Base-by-base conservation (phyloP, 2,113 vertebrate species). In the Grammomys surdaster region DNA sequence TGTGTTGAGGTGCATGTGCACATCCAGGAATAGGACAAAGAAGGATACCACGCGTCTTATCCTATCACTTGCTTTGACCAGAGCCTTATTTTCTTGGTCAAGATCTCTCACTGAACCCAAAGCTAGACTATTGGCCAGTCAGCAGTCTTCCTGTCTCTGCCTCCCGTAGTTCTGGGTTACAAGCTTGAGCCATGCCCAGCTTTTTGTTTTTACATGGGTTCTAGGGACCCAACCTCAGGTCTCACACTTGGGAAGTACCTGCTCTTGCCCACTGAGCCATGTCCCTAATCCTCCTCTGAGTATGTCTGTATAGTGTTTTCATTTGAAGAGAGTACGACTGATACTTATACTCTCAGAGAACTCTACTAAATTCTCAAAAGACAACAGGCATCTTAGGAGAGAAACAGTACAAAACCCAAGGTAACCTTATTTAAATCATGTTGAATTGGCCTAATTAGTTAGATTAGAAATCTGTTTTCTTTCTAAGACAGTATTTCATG, bases 401-500 rank as follows among this genome's bases (percentile, higher is more conserved):
- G 70, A 92, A 85, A 26, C 12, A 40, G 6, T 46, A 87, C n/a
- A 92, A 95, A 82, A 7, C 22, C 54, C 80, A 89, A 90, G 58
- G 86, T 78, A 90, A 85, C 43, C 73, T 91, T 78, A 48, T 76
- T 73, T 65, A 67, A 84, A 88, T 88, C 40, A 81, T n/a, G 19
- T 63, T n/a, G n/a, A 81, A 73, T 43, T 54, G 16, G 43, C n/a
- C 81, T 72, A 56, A 60, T 60, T 5, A 65, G 3, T 31, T 48
- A 56, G 69, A 90, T 3, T 89, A 43, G 78, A 81, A 78, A 56
- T 96, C 88, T 48, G 40, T 90, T 77, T 89, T 89, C 86, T 89
- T 43, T 88, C 46, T 48, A 17, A 87, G 19, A 87, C 43, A 69
- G 36, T 7, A 20, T 14, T 20, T 67, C 28, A 22, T 36, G 31